phyloP scores from a whole-genome alignment of 1,140 invertebrate species.

The Glossosoma conforme region DNA sequence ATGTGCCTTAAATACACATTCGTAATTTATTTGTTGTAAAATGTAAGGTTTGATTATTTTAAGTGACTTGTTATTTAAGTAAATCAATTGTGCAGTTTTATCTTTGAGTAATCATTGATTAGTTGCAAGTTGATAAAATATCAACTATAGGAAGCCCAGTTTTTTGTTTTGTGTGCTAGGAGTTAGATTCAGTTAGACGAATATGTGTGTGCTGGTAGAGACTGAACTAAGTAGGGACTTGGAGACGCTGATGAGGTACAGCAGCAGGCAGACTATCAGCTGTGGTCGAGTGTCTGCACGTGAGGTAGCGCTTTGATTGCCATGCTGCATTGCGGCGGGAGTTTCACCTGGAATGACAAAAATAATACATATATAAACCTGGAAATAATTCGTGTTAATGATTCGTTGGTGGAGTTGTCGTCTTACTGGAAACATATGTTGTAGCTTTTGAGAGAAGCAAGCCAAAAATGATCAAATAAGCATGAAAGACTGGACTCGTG shows the following conservation, averaged over 20 bases:
- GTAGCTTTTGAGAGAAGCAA: too few relatives aligned
- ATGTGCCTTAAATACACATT: background rate
- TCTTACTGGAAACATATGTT: too few relatives aligned
- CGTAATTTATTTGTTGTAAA: background rate
- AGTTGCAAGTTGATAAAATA: background rate
- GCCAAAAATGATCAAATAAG: too few relatives aligned
- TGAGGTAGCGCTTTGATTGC: slow-evolving; percentile 30
- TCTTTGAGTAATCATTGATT: background rate
- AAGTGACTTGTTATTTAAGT: too few relatives aligned
- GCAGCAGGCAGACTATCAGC: slow-evolving; percentile 26
- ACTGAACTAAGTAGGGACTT: slow-evolving; percentile 25
- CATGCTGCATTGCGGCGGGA: slow-evolving; percentile 31
- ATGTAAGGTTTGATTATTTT: background rate
- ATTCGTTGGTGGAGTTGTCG: too few relatives aligned
- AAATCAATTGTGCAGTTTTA: too few relatives aligned
- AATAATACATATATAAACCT: too few relatives aligned
- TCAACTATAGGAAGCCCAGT: background rate
- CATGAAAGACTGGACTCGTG: too few relatives aligned
- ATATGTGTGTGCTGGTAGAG: slow-evolving; percentile 4
- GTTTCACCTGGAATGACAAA: slow-evolving; percentile 29
- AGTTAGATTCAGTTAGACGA: too few relatives aligned
- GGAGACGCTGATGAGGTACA: slow-evolving; percentile 24
- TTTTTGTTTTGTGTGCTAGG: slow-evolving; percentile 6
- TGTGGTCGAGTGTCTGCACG: slow-evolving; percentile 23
- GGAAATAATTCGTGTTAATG: too few relatives aligned